Evolutionary conservation across 2,113 vertebrate species (phyloP).

Genomic region (Phocoena sinus): DNA sequence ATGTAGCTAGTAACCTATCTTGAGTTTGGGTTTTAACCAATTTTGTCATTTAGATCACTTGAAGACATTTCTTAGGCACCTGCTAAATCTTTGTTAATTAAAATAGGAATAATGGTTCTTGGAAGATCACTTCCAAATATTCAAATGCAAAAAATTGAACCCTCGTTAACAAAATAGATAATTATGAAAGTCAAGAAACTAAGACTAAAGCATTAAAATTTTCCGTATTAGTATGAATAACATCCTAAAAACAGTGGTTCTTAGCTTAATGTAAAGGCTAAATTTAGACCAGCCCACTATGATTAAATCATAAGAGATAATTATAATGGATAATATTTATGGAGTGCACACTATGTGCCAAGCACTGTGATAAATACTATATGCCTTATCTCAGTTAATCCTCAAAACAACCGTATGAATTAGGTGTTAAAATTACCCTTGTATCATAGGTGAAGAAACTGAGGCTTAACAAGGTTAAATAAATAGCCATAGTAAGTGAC

Average conservation of each 20-base stretch:
- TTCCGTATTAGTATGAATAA: not conserved
- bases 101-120: not conserved
- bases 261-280: not conserved
- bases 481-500: not conserved
- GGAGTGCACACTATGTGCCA: not conserved
- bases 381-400: not conserved
- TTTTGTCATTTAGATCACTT: not conserved
- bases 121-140: not conserved
- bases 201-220: not conserved
- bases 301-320: not conserved
- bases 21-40: not conserved
- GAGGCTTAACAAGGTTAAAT: not conserved
- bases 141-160: not conserved
- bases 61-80: not conserved
- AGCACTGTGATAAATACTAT: not conserved
- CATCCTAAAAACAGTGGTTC: not conserved
- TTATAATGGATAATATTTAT: not conserved
- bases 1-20: not conserved
- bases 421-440: not conserved
- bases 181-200: not conserved
- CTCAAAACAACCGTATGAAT: not conserved
- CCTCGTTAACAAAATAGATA: not conserved
- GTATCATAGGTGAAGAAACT: not conserved
- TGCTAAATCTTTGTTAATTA: not conserved
- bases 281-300: not conserved